These are phyloP conservation scores for Coptotermes formosanus DNA, from an alignment of 1,140 invertebrate species.

Conservation along the genomic window DNA sequence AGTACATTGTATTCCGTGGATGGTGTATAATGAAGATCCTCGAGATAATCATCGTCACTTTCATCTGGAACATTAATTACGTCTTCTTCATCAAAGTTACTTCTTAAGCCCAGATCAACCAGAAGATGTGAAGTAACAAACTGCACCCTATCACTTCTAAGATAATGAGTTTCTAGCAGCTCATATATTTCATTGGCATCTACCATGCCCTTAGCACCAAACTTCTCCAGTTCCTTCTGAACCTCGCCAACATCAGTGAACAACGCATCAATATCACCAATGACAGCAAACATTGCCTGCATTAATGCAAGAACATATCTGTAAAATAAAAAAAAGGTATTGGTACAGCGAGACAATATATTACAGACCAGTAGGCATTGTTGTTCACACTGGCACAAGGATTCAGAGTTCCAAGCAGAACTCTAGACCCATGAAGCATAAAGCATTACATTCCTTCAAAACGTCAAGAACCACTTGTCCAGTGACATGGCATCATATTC, in stretches of 20 bases:
- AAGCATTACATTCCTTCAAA: too few species aligned
- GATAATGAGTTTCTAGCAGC: neutral
- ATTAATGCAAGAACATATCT: too few species aligned
- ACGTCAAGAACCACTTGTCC: too few species aligned
- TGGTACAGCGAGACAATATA: too few species aligned
- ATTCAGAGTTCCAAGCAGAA: too few species aligned
- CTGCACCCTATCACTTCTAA: conserved; percentile 20
- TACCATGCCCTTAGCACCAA: neutral
- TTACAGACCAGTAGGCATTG: too few species aligned
- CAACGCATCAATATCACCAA: neutral
- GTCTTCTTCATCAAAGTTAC: neutral
- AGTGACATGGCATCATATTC: too few species aligned
- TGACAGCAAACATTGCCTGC: neutral
- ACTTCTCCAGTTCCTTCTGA: neutral
- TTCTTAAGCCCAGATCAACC: neutral
- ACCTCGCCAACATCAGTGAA: neutral
- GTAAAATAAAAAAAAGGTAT: too few species aligned
- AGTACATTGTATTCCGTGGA: neutral
- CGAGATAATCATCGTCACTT: neutral
- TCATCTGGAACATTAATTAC: neutral
- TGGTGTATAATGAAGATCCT: neutral
- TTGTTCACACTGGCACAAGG: too few species aligned
- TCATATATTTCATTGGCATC: conserved; percentile 26
- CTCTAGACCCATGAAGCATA: too few species aligned
- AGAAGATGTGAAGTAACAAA: conserved; percentile 10